Percentiles rank a stretch among this genome's conserved stretches.
phyloP scores from a whole-genome alignment of 1,140 invertebrate species.

The Apis dorsata region DNA sequence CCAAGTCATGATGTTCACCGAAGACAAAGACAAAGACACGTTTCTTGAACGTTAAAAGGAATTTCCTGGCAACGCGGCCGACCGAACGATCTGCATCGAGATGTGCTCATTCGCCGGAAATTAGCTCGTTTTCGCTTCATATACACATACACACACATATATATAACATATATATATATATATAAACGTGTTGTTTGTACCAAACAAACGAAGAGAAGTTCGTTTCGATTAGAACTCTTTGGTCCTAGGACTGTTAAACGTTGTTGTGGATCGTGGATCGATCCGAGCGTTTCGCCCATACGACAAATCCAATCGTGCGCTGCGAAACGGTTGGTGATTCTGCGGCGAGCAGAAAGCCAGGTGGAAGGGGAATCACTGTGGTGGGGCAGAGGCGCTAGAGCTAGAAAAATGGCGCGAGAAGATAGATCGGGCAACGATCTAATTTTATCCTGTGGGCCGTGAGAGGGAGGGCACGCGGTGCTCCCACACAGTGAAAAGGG shows the following conservation, averaged over 20 bases:
- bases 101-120: neutral
- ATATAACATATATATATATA: too few species aligned
- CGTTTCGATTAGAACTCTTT: too few species aligned
- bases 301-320: neutral
- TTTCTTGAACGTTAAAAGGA: conserved; percentile 27
- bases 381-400: neutral
- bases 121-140: neutral
- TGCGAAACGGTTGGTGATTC: neutral
- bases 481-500: conserved; percentile 50
- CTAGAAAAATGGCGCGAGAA: conserved; percentile 34
- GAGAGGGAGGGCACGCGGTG: conserved; percentile 53
- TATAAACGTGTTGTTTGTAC: too few species aligned
- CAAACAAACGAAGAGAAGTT: too few species aligned
- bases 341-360: neutral
- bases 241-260: too few species aligned
- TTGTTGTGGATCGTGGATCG: too few species aligned
- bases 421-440: conserved; percentile 61
- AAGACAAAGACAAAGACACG: conserved; percentile 33
- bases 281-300: neutral
- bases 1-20: conserved; percentile 57
- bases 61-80: neutral
- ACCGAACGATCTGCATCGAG: neutral
- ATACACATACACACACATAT: neutral
- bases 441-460: conserved; percentile 59
- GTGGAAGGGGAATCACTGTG: neutral